Percentiles rank a stretch among this genome's conserved stretches.
Evolutionary conservation across 2,888 invertebrate genomes (phyloP).

Genomic region (Zelleria hepariella): DNA sequence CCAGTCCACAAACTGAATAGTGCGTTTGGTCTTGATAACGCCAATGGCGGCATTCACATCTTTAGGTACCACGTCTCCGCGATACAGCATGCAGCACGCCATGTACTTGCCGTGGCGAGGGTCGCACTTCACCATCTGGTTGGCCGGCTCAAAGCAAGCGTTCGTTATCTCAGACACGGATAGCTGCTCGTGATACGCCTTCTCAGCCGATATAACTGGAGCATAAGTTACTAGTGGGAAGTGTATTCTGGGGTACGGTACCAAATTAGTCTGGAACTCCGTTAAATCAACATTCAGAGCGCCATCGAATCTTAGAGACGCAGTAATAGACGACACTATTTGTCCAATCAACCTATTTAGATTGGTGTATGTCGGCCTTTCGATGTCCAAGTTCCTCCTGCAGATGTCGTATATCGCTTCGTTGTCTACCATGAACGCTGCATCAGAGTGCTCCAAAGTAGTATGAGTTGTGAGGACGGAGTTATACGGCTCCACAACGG

Average conservation of each 20-base stretch:
- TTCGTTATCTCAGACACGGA: constrained; percentile 94
- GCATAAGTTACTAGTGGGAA: constrained; percentile 92
- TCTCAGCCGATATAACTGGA: constrained; percentile 94
- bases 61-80: constrained; percentile 95
- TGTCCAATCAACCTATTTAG: constrained; percentile 90
- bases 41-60: constrained; percentile 95
- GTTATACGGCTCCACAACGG: constrained; percentile 96
- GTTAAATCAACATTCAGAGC: constrained; percentile 93
- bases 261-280: constrained; percentile 94
- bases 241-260: constrained; percentile 88
- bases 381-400: constrained; percentile 87
- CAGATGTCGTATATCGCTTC: constrained; percentile 86
- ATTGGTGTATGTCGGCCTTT: constrained; percentile 90
- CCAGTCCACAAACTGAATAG: constrained; percentile 94
- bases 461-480: constrained; percentile 95
- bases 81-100: constrained; percentile 95
- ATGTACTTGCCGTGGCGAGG: constrained; percentile 86
- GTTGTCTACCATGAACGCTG: constrained; percentile 89
- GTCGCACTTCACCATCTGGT: constrained; percentile 89
- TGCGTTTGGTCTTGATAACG: constrained; percentile 93
- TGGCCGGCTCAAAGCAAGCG: constrained; percentile 92
- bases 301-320: constrained; percentile 86
- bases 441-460: constrained; percentile 87
- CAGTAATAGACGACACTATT: constrained; percentile 88
- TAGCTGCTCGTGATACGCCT: constrained; percentile 90